Percentiles rank a stretch among this genome's conserved stretches.
Conservation (phyloP, 1,140 invertebrate genomes). For the Lordiphosa mommai region DNA sequence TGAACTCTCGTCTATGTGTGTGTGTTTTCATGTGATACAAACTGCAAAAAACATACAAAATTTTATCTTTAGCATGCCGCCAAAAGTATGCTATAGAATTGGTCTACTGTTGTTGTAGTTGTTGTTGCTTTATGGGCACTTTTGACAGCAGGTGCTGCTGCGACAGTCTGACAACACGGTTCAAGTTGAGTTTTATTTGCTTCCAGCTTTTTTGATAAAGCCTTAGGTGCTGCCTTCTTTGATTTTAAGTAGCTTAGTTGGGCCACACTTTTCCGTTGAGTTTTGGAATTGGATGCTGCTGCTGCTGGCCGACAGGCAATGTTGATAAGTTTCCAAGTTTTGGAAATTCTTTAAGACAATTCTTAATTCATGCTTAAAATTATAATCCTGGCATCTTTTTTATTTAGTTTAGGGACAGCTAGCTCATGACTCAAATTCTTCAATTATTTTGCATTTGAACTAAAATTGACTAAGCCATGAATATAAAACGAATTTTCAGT, state of each 20-base stretch:
- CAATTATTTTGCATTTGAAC: conserved; percentile 3
- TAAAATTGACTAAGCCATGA: too few species aligned
- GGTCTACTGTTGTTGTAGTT: conserved; percentile 8
- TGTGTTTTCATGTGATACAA: conserved; percentile 19
- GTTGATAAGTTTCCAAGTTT: too few species aligned
- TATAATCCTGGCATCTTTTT: too few species aligned
- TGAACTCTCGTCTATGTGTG: not conserved
- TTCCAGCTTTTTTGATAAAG: conserved; percentile 36
- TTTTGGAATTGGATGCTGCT: conserved; percentile 2
- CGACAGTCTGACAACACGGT: conserved; percentile 25
- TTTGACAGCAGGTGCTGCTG: conserved; percentile 19
- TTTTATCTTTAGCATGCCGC: conserved; percentile 8
- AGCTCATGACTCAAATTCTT: too few species aligned
- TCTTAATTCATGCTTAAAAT: too few species aligned
- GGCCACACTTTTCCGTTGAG: conserved; percentile 7
- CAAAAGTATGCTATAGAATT: conserved; percentile 13
- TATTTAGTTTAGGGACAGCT: too few species aligned
- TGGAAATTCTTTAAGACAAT: too few species aligned
- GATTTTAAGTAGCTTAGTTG: conserved; percentile 63
- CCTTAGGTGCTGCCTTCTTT: conserved; percentile 49
- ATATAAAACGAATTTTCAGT: too few species aligned
- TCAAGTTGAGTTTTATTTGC: conserved; percentile 57
- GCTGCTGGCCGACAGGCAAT: not conserved
- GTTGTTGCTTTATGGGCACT: conserved; percentile 13
- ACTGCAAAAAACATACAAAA: conserved; percentile 5